phyloP scores from a whole-genome alignment of 2,797 vertebrate genomes.

The Gymnoscopelus microlampas region DNA sequence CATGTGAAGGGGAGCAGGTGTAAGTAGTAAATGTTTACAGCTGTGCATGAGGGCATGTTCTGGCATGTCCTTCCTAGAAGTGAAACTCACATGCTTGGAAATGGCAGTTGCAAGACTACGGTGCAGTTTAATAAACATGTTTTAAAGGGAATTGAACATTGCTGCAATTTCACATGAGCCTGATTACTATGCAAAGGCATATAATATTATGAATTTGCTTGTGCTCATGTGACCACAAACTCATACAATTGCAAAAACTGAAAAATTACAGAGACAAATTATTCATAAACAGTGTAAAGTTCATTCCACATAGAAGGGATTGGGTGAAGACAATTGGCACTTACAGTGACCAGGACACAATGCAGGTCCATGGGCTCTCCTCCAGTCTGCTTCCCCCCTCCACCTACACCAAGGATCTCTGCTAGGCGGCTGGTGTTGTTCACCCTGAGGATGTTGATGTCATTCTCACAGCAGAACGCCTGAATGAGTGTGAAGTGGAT shows the following conservation, averaged over 20 bases:
- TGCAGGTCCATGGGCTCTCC: conserved; percentile 89
- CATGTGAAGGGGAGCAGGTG: conserved; percentile 21
- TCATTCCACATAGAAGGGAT: too few species aligned
- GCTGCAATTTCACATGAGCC: neutral
- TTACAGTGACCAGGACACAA: conserved; percentile 94
- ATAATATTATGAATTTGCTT: too few species aligned
- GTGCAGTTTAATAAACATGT: neutral
- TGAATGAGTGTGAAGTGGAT: conserved; percentile 98
- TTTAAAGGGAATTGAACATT: neutral
- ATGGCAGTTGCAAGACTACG: neutral
- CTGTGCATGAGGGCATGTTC: conserved; percentile 56
- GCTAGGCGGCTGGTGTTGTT: conserved; percentile 90
- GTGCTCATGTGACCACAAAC: too few species aligned
- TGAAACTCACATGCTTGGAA: conserved; percentile 7
- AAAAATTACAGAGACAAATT: too few species aligned
- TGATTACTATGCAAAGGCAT: neutral
- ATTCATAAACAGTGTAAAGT: too few species aligned
- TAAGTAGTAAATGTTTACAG: conserved; percentile 49
- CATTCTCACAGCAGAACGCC: conserved; percentile 95
- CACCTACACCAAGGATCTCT: conserved; percentile 80
- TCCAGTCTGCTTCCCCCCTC: conserved; percentile 66
- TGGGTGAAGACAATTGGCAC: conserved; percentile 37
- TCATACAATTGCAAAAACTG: too few species aligned
- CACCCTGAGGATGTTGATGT: conserved; percentile 93
- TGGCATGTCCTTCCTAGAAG: conserved; percentile 42